phyloP scores from a whole-genome alignment of 2,797 vertebrate species.

The Melanogrammus aeglefinus region DNA sequence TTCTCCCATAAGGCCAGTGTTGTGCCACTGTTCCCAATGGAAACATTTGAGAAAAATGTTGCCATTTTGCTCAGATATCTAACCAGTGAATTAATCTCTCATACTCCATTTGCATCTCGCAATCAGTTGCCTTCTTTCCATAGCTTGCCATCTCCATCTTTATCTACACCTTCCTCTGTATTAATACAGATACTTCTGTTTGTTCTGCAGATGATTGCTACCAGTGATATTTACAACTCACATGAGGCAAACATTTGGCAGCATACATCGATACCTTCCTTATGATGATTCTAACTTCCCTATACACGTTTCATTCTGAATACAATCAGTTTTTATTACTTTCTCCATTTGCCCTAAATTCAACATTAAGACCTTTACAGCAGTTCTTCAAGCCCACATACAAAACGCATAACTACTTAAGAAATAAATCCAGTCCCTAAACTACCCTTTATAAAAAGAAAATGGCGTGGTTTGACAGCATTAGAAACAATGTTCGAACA shows the following conservation, averaged over 20 bases:
- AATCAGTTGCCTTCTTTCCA: neutral
- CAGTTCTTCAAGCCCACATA: constrained; percentile 7
- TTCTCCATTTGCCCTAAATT: constrained; percentile 1
- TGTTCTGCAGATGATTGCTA: neutral
- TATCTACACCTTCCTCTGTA: constrained; percentile 1
- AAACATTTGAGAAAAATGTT: constrained; percentile 38
- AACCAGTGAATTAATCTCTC: constrained; percentile 44
- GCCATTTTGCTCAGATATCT: constrained; percentile 41
- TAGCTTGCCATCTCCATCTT: neutral
- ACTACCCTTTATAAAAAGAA: constrained; percentile 6
- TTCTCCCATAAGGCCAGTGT: constrained; percentile 70
- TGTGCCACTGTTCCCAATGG: constrained; percentile 68
- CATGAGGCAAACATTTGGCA: constrained; percentile 24
- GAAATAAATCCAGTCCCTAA: constrained; percentile 16
- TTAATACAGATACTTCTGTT: neutral
- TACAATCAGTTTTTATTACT: neutral
- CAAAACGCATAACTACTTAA: neutral
- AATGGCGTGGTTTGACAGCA: constrained; percentile 12
- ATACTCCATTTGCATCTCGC: neutral
- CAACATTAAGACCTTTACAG: constrained; percentile 5
- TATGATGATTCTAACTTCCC: neutral
- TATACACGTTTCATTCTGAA: neutral
- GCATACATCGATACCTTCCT: neutral
- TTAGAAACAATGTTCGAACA: neutral
- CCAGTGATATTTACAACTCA: constrained; percentile 16